Evolutionary conservation across 35 echinoderm and acorn worm species (phyloP).

Genomic region (Apostichopus parvimensis): DNA sequence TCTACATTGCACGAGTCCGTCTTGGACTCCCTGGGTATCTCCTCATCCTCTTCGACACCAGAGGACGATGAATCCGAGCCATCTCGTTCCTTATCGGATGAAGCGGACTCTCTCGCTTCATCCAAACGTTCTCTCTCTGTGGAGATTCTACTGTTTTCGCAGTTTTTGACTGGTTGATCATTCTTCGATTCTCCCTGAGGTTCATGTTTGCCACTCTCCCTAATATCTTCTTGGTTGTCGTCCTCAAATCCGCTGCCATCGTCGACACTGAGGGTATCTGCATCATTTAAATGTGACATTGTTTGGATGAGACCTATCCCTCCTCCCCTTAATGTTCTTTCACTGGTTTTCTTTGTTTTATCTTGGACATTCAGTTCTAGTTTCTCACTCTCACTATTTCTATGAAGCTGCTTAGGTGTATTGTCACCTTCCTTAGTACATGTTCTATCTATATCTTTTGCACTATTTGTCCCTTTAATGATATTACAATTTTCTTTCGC

Average conservation of each 20-base stretch:
- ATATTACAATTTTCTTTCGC: not conserved
- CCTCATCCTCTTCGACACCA: not conserved
- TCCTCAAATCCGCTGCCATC: conserved; percentile 21
- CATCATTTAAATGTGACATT: not conserved
- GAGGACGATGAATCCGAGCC: not conserved
- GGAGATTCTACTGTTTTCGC: not conserved
- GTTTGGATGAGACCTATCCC: no score
- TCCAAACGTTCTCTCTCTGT: not conserved
- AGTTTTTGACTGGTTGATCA: not conserved
- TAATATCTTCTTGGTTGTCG: not conserved
- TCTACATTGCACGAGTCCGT: not conserved
- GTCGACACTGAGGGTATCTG: conserved; percentile 4
- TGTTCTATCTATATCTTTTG: not conserved
- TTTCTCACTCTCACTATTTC: not conserved
- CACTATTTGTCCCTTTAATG: not conserved
- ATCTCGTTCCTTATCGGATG: not conserved
- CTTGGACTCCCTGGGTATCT: not conserved
- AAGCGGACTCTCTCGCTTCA: no score
- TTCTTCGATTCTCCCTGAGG: not conserved
- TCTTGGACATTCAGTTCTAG: not conserved
- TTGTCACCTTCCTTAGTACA: not conserved
- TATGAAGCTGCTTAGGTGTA: no score
- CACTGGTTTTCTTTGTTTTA: not conserved
- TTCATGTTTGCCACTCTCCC: not conserved
- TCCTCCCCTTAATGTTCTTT: no score